Base-by-base conservation (phyloP, 53 echinoderm and acorn worm genomes). In the Holothuria leucospilota region DNA sequence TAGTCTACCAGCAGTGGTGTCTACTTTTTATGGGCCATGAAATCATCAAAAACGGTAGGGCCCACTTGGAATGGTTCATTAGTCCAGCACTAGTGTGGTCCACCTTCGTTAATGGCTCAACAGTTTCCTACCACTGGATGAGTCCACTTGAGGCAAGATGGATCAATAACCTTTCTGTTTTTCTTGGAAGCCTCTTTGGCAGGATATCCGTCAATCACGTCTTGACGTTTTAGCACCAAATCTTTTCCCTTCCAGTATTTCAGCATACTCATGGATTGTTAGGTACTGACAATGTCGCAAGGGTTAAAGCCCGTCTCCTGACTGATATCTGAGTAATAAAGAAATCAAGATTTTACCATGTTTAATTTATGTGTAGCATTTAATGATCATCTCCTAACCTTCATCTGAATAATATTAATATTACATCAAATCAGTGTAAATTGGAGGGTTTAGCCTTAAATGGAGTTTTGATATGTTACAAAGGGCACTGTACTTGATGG, bases 161-260 rank as follows among this genome's bases (percentile, higher is more conserved):
- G 82, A 29, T 99, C 99, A 20, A 99, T 95, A 27, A 69, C 74
- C 63, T 82, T 92, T 25, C 59, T 53, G 69, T 94, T 88, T 63
- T 89, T 85, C 59, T 87, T 70, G 7, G 78, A 60, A 64, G 88
- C 90, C 61, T 93, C 90, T 59, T 85, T 87, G 62, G 84, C 77
- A 38, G 95, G 88, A 82, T 91, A 93, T 82, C 90, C 90, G 14
- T 99, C 90, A 81, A 99, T 95, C 30, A 99, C 84, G 71, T 99
- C 99, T 82, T 99, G 95, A n/a, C 99, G 88, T 67, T 99, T 99
- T 16, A 99, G 94, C 71, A 99, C 99, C 71, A 99, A 94, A 72
- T 99, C 95, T 69, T 95, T 95, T 13, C 99, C 99, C 83, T 99
- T 99, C 99, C 99, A 99, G 86, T 99, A 99, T 63, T 99, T 99